phyloP scores from a whole-genome alignment of 2,113 vertebrate genomes.

The human region DNA sequence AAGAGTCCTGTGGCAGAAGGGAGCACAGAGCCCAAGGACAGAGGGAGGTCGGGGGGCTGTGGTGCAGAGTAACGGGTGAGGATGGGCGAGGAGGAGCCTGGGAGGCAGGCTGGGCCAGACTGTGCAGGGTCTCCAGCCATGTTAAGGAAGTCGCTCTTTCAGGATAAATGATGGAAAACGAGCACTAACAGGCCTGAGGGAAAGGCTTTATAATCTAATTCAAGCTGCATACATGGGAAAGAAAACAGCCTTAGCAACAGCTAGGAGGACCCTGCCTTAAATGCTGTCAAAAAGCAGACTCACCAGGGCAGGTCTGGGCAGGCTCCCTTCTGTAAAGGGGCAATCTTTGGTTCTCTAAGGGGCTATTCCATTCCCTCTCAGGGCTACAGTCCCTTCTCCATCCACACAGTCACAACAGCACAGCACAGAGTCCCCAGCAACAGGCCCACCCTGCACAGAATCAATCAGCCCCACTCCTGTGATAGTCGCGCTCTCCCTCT shows the following conservation, averaged over 20 bases:
- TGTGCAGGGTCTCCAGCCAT: not conserved
- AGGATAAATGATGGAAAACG: conserved; percentile 11
- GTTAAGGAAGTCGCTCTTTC: not conserved
- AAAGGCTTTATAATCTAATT: not conserved
- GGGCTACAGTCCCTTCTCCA: not conserved
- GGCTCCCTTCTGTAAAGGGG: not conserved
- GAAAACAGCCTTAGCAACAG: conserved; percentile 40
- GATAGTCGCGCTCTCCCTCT: accelerated
- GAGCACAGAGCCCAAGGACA: not conserved
- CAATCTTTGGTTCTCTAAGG: not conserved
- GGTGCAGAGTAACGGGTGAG: not conserved
- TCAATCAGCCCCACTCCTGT: not conserved
- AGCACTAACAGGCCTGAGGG: not conserved
- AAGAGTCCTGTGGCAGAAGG: not conserved
- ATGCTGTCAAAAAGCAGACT: not conserved
- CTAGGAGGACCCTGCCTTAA: not conserved
- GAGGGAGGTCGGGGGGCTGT: not conserved
- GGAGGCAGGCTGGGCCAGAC: not conserved
- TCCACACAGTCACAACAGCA: not conserved
- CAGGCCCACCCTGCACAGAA: not conserved
- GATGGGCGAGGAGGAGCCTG: not conserved
- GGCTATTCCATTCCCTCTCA: not conserved
- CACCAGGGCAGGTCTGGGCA: not conserved
- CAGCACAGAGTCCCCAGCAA: not conserved
- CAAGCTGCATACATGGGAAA: not conserved